Evolutionary conservation across 2,888 invertebrate species (phyloP).

Genomic region (Ligdia adustata): DNA sequence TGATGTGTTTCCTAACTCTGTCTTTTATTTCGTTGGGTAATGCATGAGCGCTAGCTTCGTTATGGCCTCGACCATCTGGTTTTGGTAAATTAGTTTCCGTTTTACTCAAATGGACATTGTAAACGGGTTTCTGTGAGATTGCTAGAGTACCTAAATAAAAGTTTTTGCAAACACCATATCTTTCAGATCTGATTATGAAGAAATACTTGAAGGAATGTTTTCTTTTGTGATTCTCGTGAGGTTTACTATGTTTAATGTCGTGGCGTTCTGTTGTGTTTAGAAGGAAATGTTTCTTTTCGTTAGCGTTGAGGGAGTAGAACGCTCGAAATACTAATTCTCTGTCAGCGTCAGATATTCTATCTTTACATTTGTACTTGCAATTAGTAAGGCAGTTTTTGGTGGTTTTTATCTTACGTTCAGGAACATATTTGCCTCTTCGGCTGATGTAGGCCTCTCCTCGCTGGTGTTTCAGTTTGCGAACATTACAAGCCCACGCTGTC

Average conservation of each 20-base stretch:
- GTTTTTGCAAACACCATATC: conserved; percentile 71
- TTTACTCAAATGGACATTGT: conserved; percentile 74
- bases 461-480: conserved; percentile 72
- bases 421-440: conserved; percentile 70
- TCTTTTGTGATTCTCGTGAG: conserved; percentile 51
- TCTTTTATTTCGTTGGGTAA: conserved; percentile 66
- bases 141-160: conserved; percentile 75
- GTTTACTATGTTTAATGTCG: conserved; percentile 54
- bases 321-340: conserved; percentile 73
- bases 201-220: conserved; percentile 74
- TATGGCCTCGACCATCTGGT: conserved; percentile 70
- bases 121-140: conserved; percentile 76
- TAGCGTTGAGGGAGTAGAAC: conserved; percentile 69
- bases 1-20: conserved; percentile 66
- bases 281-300: conserved; percentile 75
- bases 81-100: conserved; percentile 74
- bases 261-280: conserved; percentile 71
- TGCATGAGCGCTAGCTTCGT: conserved; percentile 63
- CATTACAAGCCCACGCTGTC: conserved; percentile 71
- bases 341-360: conserved; percentile 64
- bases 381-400: conserved; percentile 71
- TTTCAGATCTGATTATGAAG: conserved; percentile 62
- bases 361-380: conserved; percentile 73
- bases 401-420: conserved; percentile 61
- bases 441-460: conserved; percentile 73